Conservation (phyloP, 2,113 vertebrate species). For the Labrus mixtus region DNA sequence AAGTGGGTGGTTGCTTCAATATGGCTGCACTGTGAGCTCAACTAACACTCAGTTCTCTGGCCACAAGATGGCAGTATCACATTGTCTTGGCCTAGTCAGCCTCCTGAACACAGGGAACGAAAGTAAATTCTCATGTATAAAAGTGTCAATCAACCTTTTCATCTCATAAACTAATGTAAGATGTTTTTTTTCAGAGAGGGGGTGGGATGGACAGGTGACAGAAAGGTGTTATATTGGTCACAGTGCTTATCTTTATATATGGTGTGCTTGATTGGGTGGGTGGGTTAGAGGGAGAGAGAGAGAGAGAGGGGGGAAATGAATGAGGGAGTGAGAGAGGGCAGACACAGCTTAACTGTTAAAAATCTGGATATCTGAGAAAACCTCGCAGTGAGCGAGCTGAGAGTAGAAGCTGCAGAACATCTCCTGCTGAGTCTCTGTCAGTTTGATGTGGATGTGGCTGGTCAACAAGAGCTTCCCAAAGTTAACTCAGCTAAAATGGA, state of each 20-base stretch:
- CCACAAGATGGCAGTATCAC: slow-evolving; percentile 49
- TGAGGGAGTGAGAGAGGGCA: slow-evolving; percentile 13
- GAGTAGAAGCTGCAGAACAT: slow-evolving; percentile 31
- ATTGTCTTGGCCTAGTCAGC: neutral
- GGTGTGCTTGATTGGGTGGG: neutral
- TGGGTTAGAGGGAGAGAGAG: neutral
- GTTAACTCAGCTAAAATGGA: slow-evolving; percentile 20
- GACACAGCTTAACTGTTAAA: slow-evolving; percentile 27
- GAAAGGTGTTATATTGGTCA: slow-evolving; percentile 5
- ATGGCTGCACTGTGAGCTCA: neutral
- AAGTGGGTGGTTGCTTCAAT: neutral
- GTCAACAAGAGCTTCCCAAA: slow-evolving; percentile 13
- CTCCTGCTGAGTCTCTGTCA: neutral
- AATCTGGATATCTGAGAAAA: slow-evolving; percentile 28
- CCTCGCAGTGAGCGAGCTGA: slow-evolving; percentile 41
- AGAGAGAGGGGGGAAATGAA: neutral
- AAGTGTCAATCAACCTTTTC: neutral
- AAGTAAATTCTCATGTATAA: neutral
- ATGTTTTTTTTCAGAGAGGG: neutral
- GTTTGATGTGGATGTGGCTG: neutral
- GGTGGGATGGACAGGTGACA: neutral
- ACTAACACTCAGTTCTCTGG: neutral
- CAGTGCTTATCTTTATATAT: neutral
- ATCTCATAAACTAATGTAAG: neutral
- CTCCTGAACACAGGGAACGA: neutral